These are phyloP conservation scores for Sphaeramia orbicularis DNA, from an alignment of 2,797 vertebrate species.

Conservation along the genomic window DNA sequence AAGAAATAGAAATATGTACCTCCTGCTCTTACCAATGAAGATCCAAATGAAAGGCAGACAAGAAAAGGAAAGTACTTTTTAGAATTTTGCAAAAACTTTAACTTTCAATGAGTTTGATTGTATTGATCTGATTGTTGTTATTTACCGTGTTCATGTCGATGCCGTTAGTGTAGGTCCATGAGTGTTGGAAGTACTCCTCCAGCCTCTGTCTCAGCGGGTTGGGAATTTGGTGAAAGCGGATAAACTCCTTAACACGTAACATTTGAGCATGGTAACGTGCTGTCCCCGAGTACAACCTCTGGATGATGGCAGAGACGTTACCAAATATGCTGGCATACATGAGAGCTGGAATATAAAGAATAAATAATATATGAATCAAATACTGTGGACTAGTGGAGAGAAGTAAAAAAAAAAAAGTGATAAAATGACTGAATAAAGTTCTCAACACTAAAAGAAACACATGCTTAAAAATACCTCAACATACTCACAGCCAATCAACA, in stretches of 20 bases:
- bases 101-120: constrained; percentile 14
- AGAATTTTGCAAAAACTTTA: constrained; percentile 76
- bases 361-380: constrained; percentile 12
- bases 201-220: constrained; percentile 96
- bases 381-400: neutral
- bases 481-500: constrained; percentile 99
- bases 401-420: too few relatives aligned
- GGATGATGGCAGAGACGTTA: constrained; percentile 99
- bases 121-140: constrained; percentile 33
- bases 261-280: constrained; percentile 99
- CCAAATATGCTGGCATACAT: constrained; percentile 99
- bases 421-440: too few relatives aligned
- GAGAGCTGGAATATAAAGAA: constrained; percentile 88
- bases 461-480: constrained; percentile 5
- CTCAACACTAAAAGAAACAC: neutral
- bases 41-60: constrained; percentile 93
- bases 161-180: constrained; percentile 99
- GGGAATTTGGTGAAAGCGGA: constrained; percentile 98
- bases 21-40: constrained; percentile 96
- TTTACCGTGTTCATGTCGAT: constrained; percentile 99
- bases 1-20: constrained; percentile 89
- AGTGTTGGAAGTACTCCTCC: constrained; percentile 99
- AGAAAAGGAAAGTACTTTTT: constrained; percentile 91
- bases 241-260: constrained; percentile 98
- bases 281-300: constrained; percentile 97